Evolutionary conservation across 2,888 invertebrate genomes (phyloP).

Genomic region (Mythimna impura): DNA sequence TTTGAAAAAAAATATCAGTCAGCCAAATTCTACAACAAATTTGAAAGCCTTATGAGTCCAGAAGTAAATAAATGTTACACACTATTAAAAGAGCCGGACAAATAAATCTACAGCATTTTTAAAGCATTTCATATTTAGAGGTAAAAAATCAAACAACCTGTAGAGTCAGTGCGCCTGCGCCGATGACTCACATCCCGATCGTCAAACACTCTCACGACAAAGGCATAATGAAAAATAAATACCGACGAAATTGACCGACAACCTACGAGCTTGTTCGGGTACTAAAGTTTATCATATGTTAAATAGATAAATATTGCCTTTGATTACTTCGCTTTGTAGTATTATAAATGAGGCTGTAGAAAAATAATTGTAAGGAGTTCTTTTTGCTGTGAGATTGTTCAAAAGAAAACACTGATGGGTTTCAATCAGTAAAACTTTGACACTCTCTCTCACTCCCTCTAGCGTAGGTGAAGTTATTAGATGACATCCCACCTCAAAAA

Average conservation of each 20-base stretch:
- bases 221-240: conserved; percentile 82
- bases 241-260: conserved; percentile 74
- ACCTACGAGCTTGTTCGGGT: conserved; percentile 67
- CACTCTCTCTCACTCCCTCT: too few species aligned
- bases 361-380: background rate
- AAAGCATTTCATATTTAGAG: too few species aligned
- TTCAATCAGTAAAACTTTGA: too few species aligned
- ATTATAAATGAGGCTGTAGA: conserved; percentile 22
- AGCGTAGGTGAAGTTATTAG: too few species aligned
- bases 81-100: too few species aligned
- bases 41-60: too few species aligned
- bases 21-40: too few species aligned
- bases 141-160: conserved; percentile 69
- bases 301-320: conserved; percentile 51
- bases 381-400: background rate
- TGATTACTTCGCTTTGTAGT: conserved; percentile 41
- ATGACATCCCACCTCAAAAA: too few species aligned
- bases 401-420: too few species aligned
- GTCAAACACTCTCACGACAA: conserved; percentile 88
- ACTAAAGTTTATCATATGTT: conserved; percentile 55
- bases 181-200: conserved; percentile 85
- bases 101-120: too few species aligned
- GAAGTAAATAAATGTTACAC: too few species aligned
- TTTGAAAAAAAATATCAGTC: too few species aligned
- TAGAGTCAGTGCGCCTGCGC: conserved; percentile 78